Base-by-base conservation (phyloP, 1,140 invertebrate species). In the Diprion similis region DNA sequence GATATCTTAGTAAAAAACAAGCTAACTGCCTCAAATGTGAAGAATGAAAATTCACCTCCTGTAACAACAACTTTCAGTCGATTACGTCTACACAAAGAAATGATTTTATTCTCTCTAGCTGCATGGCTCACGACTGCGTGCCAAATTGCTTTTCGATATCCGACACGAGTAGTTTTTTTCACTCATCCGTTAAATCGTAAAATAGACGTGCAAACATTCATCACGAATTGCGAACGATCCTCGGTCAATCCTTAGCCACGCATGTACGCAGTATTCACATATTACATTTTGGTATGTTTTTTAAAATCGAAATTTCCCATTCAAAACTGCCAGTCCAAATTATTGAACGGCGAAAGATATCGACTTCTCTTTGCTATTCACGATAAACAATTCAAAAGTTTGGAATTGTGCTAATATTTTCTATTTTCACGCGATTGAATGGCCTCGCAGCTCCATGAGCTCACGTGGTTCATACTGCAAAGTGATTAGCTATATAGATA, bases 91-190 rank as follows among this genome's bases (percentile, higher is more conserved):
- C 51, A 59, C 51, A 59, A 59, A 59, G 51, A 59, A 59, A 59
- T 59, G 9, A 8, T 4, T 8, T 10, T 59, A 59, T 59, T 59
- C 51, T 9, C 51, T 10, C 0, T 9, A 59, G 51, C 24, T 37
- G 24, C 51, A 9, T 59, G 51, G 51, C n/a, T 15, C 51, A 13
- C 51, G n/a, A 17, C 51, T 17, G 6, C 11, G 51, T 59, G 51
- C 51, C 51, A 59, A 59, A 59, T 59, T 59, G 9, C 51, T 59
- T 59, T 59, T 59, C 51, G 51, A 59, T 59, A 59, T 59, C 51
- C n/a, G 51, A 17, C 51, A 17, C 3, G n/a, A 17, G 51, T 13
- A 17, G 11, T 59, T 59, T 59, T 59, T 59, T 17, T 15, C 24
- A 37, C 24, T 9, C 51, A 17, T 17, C 51, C 51, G 51, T 59